Percentiles rank a stretch among this genome's conserved stretches.
Conservation (phyloP, 1,140 invertebrate genomes). For the Neelides sp. region DNA sequence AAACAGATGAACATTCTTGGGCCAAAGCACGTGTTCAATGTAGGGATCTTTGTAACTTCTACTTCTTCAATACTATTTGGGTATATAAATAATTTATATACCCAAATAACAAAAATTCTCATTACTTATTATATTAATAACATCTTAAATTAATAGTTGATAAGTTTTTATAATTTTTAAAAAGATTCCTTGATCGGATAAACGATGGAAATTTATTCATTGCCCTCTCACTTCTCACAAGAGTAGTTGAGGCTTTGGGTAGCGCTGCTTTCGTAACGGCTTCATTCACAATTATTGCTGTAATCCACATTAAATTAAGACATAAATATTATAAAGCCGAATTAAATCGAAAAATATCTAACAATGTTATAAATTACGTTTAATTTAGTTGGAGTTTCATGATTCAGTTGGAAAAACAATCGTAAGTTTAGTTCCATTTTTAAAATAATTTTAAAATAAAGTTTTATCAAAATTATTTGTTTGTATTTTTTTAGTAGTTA, state of each 20-base stretch:
- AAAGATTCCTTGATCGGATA: slow-evolving; percentile 40
- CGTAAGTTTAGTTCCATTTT: slow-evolving; percentile 34
- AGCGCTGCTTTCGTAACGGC: slow-evolving; percentile 46
- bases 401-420: slow-evolving; percentile 45
- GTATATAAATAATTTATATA: slow-evolving; percentile 42
- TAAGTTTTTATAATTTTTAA: no score
- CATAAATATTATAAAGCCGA: no score
- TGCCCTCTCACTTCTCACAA: slow-evolving; percentile 41
- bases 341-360: no score
- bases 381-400: slow-evolving; percentile 66
- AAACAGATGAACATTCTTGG: slow-evolving; percentile 66
- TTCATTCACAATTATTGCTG: slow-evolving; percentile 45
- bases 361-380: no score
- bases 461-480: no score
- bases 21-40: slow-evolving; percentile 71
- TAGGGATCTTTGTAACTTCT: slow-evolving; percentile 71
- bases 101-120: no score
- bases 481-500: no score
- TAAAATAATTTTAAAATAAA: background rate
- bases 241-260: slow-evolving; percentile 46
- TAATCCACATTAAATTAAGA: no score
- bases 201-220: slow-evolving; percentile 42
- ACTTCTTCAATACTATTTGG: slow-evolving; percentile 73
- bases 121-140: no score
- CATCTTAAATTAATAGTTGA: no score